Base-by-base conservation (phyloP, 2,888 invertebrate genomes). In the Drosophila buzzatii region DNA sequence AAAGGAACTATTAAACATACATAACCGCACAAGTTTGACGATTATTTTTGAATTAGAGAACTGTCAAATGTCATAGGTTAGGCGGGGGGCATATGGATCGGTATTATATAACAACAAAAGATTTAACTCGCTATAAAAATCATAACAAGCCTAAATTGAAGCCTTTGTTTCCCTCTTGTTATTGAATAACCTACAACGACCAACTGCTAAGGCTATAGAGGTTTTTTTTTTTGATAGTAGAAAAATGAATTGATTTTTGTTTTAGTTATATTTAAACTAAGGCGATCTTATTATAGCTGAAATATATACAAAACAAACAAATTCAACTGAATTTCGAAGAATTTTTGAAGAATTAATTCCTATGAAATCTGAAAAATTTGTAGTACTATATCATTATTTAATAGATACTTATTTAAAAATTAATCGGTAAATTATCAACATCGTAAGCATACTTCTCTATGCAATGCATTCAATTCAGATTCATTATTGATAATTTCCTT, bases 31-130 rank as follows among this genome's bases (percentile, higher is more conserved):
- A 69, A 61, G 44, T 66, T 64, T 52, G 27, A 23, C 42, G n/a
- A 27, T 55, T 41, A 44, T 37, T 14, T 57, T 39, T 27, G 52
- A 55, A 47, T 53, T 70, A 49, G 71, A 57, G 52, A 78, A 74
- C 67, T 74, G 75, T 68, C 68, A 79, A 79, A 79, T 70, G 70
- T 73, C 70, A 70, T 31, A 41, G 77, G 64, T 58, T 39, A 76
- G 20, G 18, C n/a, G 27, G n/a, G 55, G 39, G 59, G 37, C 18
- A 37, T n/a, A 41, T 42, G 20, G 27, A 52, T 39, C 4, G 20
- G 10, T 12, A 7, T 51, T 42, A 33, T 49, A 41, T 39, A 51
- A 35, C 12, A 39, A 41, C 49, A 49, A 41, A 12, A 41, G 62
- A 16, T 12, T n/a, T 23, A n/a, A 41, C 12, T 49, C 6, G 2